Conservation (phyloP, 2,888 invertebrate genomes). For the Lithophane leautieri region DNA sequence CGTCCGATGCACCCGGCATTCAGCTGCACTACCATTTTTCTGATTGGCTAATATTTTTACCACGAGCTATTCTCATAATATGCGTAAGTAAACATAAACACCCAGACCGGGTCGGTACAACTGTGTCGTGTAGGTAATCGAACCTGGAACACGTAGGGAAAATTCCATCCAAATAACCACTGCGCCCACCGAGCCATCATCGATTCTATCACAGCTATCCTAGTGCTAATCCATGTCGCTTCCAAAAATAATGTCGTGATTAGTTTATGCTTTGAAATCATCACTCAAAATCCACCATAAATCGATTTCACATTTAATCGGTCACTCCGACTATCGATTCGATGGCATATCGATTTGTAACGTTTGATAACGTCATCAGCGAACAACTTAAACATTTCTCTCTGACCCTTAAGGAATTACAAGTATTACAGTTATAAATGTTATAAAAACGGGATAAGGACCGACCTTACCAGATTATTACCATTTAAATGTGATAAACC, state of each 20-base stretch:
- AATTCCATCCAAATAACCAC: not conserved
- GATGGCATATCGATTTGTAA: too few relatives aligned
- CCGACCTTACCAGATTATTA: constrained; percentile 27
- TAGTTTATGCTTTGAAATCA: not conserved
- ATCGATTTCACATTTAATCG: too few relatives aligned
- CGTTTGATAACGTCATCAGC: not conserved
- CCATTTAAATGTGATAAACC: constrained; percentile 45
- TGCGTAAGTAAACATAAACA: not conserved
- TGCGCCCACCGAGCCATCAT: not conserved
- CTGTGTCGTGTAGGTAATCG: not conserved
- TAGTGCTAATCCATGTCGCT: not conserved
- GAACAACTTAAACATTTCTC: not conserved
- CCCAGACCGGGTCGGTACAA: not conserved
- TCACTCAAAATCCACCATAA: not conserved
- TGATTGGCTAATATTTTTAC: not conserved
- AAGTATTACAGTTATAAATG: constrained; percentile 40
- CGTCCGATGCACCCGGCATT: not conserved
- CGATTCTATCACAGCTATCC: not conserved
- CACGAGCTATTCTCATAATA: not conserved
- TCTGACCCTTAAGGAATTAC: constrained; percentile 15
- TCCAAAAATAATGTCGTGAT: not conserved
- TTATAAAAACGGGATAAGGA: constrained; percentile 41
- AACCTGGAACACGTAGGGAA: not conserved
- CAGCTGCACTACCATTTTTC: not conserved
- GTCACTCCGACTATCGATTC: too few relatives aligned